Evolutionary conservation across 2,797 vertebrate genomes (phyloP).

Genomic region (Vultur gryphus): DNA sequence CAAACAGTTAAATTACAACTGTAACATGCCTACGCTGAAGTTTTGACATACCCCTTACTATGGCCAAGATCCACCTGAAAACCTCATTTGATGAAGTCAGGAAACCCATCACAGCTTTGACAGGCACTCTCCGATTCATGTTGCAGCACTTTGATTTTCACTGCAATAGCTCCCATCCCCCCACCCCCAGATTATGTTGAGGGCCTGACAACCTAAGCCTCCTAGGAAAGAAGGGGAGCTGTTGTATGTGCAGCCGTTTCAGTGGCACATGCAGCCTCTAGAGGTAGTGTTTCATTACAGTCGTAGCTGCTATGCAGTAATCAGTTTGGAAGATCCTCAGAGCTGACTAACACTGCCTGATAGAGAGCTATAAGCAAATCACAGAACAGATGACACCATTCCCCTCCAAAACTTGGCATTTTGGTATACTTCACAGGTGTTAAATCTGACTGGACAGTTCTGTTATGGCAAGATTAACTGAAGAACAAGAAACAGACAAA

Average conservation of each 20-base stretch:
- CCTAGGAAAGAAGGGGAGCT: neutral
- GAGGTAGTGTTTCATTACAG: neutral
- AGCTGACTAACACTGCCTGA: neutral
- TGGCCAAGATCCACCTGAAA: neutral
- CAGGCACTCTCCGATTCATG: neutral
- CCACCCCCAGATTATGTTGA: neutral
- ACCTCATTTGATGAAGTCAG: neutral
- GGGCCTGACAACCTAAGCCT: neutral
- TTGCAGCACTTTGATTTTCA: neutral
- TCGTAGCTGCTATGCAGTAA: neutral
- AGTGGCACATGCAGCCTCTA: neutral
- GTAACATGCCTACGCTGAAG: fast-evolving
- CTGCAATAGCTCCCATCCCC: neutral
- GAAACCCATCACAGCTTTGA: neutral
- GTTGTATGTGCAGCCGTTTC: neutral
- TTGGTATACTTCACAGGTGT: neutral
- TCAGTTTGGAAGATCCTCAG: neutral
- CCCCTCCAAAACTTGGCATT: neutral
- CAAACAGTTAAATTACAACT: fast-evolving
- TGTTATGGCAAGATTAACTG: neutral
- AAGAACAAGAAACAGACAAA: neutral
- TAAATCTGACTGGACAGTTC: neutral
- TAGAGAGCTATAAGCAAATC: neutral
- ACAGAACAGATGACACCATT: neutral
- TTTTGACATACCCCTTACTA: too few relatives aligned